Conservation (phyloP, 1,140 invertebrate species). For the Uloborus diversus region DNA sequence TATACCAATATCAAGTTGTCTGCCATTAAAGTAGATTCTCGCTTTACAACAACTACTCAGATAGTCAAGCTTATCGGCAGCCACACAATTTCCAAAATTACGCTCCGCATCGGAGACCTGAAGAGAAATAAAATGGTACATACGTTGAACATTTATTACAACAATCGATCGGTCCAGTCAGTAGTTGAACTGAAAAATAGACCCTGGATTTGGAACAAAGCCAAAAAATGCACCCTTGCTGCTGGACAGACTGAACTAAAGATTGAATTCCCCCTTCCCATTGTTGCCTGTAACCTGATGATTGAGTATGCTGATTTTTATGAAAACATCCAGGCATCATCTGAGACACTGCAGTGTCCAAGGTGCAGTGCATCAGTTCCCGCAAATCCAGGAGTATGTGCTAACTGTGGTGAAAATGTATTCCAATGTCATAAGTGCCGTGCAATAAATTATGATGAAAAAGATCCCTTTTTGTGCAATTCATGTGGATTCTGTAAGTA, state of each 20-base stretch:
- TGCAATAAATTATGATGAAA: slow-evolving; percentile 99
- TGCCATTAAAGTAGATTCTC: slow-evolving; percentile 93
- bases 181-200: slow-evolving; percentile 97
- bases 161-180: slow-evolving; percentile 93
- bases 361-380: slow-evolving; percentile 95
- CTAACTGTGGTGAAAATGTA: slow-evolving; percentile 98
- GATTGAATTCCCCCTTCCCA: slow-evolving; percentile 94
- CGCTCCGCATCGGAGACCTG: slow-evolving; percentile 90
- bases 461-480: slow-evolving; percentile 98
- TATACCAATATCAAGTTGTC: slow-evolving; percentile 92
- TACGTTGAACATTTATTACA: slow-evolving; percentile 96
- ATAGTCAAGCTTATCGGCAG: slow-evolving; percentile 95
- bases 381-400: slow-evolving; percentile 96
- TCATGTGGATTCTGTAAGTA: slow-evolving; percentile 99
- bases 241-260: slow-evolving; percentile 95
- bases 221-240: slow-evolving; percentile 86
- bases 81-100: slow-evolving; percentile 94
- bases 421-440: slow-evolving; percentile 84
- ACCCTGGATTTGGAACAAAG: slow-evolving; percentile 95
- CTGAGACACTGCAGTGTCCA: slow-evolving; percentile 95
- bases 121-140: slow-evolving; percentile 98
- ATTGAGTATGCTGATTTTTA: slow-evolving; percentile 98
- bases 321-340: slow-evolving; percentile 80
- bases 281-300: slow-evolving; percentile 98
- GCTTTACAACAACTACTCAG: slow-evolving; percentile 97